Conservation (phyloP, 1,140 invertebrate species). For the Glomeris maerens region DNA sequence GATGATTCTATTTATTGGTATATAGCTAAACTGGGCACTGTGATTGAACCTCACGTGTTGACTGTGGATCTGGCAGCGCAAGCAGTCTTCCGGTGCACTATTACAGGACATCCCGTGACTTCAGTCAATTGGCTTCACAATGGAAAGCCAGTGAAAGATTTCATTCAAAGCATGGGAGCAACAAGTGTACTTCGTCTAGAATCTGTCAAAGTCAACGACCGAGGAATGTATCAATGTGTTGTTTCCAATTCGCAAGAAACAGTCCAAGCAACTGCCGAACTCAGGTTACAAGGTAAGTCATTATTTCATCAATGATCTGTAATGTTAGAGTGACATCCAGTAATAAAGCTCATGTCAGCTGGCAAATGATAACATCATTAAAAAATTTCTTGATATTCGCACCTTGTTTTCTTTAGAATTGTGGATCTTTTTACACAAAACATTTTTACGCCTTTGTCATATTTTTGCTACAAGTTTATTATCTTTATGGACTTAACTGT, state of each 20-base stretch:
- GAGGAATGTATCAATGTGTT: constrained; percentile 81
- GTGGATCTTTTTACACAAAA: too few relatives aligned
- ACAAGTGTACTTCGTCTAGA: constrained; percentile 46
- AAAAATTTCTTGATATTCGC: too few relatives aligned
- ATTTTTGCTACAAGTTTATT: too few relatives aligned
- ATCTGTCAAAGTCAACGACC: constrained; percentile 55
- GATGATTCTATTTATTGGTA: background rate
- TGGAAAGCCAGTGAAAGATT: constrained; percentile 42
- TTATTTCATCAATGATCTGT: too few relatives aligned
- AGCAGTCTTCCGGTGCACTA: constrained; percentile 65
- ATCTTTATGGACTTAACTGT: too few relatives aligned
- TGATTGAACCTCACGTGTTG: constrained; percentile 23
- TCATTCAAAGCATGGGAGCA: constrained; percentile 32
- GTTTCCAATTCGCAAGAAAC: constrained; percentile 71
- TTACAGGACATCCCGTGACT: constrained; percentile 64
- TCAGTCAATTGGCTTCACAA: constrained; percentile 71
- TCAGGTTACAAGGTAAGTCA: constrained; percentile 62
- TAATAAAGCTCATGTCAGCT: too few relatives aligned
- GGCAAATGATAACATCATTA: too few relatives aligned
- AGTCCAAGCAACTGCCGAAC: constrained; percentile 62
- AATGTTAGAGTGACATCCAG: too few relatives aligned
- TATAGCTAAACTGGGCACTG: constrained; percentile 21
- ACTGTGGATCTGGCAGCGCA: constrained; percentile 65
- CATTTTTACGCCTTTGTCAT: too few relatives aligned
- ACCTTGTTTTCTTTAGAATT: too few relatives aligned